Conservation (phyloP, 2,797 vertebrate species). For the Arnoldichthys spilopterus region DNA sequence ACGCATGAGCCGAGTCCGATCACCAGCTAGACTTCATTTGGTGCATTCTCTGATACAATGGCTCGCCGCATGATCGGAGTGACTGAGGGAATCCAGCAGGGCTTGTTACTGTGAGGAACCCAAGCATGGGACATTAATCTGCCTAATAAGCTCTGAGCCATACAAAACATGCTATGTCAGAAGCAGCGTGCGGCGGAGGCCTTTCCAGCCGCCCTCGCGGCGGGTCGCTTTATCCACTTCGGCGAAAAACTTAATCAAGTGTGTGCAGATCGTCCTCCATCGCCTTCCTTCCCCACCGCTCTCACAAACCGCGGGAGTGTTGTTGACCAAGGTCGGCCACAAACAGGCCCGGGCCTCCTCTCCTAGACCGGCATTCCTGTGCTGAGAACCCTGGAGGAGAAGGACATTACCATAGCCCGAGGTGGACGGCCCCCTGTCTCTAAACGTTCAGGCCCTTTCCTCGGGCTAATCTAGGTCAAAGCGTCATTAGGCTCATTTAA, state of each 20-base stretch:
- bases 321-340: neutral
- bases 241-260: slow-evolving; percentile 7
- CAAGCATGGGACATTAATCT: slow-evolving; percentile 65
- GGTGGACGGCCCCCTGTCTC: neutral
- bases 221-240: slow-evolving; percentile 61
- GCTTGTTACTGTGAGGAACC: slow-evolving; percentile 68
- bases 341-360: neutral
- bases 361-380: neutral
- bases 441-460: slow-evolving; percentile 39
- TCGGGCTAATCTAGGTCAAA: slow-evolving; percentile 67
- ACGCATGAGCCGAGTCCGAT: neutral
- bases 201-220: slow-evolving; percentile 56
- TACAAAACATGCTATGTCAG: slow-evolving; percentile 61
- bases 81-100: slow-evolving; percentile 38
- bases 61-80: slow-evolving; percentile 50
- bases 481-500: slow-evolving; percentile 69
- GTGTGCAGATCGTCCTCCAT: neutral
- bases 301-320: neutral
- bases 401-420: slow-evolving; percentile 1
- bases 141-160: slow-evolving; percentile 67
- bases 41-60: neutral
- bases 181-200: slow-evolving; percentile 56
- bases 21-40: slow-evolving; percentile 19
- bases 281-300: neutral
- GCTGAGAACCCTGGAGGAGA: neutral